Evolutionary conservation across 2,888 invertebrate species (phyloP), one percentile per base, ranked within the genome.

Genomic region (Campopleginae sp.): DNA sequence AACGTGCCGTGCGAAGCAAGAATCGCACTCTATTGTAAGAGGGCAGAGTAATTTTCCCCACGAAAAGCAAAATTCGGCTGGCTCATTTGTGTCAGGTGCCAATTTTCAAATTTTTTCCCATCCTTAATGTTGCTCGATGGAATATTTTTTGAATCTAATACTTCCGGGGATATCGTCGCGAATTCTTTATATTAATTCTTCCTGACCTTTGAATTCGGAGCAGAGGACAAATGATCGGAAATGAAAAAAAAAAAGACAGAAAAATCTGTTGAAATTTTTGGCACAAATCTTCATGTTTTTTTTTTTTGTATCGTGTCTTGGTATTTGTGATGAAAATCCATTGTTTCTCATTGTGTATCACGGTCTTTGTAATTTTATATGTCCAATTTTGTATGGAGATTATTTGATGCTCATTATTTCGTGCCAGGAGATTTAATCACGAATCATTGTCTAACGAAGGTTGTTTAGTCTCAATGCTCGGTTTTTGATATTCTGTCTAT

Each of bases 401-500:
- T 54, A 54, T 54, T 58, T 58, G 27, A 58, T 27, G 12, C 12
- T 14, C 27, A 14, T 27, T 14, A 27, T 58, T 58, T 58, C 27
- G 58, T 27, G 27, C 14, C 27, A 58, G 27, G 27, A 27, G 27
- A 27, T 27, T 58, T 10, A 58, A 58, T 58, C 23, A 4, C 23
- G 10, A 10, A 54, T 27, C 14, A 58, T 58, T 58, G 14, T 27
- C 1, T 58, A 58, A 58, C 58, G 27, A 14, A 58, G 1, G 14
- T 58, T 27, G 14, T 27, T 10, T 14, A 27, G 14, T 0, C 10
- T 27, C 14, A 27, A n/a, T 58, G 14, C 58, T 27, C 6, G 58
- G 12, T 58, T 58, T 58, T n/a, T 58, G 27, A 58, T 27, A 23
- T 27, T 27, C 58, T 58, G 27, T 58, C 14, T 65, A 65, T 65